Evolutionary conservation across 2,888 invertebrate genomes (phyloP).

Genomic region (Arenicola marina): DNA sequence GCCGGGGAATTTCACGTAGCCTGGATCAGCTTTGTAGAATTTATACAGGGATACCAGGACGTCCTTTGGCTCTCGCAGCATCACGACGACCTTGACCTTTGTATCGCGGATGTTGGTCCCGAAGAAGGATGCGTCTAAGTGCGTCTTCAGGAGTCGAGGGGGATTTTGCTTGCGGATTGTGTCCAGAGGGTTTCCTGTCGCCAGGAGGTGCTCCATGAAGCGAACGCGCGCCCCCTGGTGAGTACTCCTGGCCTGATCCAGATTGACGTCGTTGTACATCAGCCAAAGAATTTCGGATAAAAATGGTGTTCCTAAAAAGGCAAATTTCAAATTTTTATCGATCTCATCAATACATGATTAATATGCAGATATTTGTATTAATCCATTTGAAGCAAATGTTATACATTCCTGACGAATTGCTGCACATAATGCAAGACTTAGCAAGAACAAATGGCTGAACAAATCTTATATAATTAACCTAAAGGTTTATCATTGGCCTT

Average conservation of each 20-base stretch:
- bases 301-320: constrained; percentile 1
- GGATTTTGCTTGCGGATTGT: background rate
- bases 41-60: constrained; percentile 6
- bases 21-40: constrained; percentile 1
- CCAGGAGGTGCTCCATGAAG: constrained; percentile 3
- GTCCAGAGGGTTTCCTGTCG: background rate
- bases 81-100: background rate
- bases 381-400: background rate
- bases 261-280: background rate
- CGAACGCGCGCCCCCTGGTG: constrained; percentile 1
- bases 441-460: no score
- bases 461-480: no score
- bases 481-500: no score
- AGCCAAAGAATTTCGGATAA: constrained; percentile 8
- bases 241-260: background rate
- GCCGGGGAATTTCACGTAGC: constrained; percentile 4
- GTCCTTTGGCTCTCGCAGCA: constrained; percentile 4
- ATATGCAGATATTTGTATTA: background rate
- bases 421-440: no score
- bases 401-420: no score
- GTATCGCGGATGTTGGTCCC: background rate
- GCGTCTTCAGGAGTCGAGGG: constrained; percentile 8
- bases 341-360: background rate
- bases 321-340: background rate
- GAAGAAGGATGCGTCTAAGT: background rate